Evolutionary conservation across 1,140 invertebrate genomes (phyloP).

Genomic region (Phthorimaea operculella): DNA sequence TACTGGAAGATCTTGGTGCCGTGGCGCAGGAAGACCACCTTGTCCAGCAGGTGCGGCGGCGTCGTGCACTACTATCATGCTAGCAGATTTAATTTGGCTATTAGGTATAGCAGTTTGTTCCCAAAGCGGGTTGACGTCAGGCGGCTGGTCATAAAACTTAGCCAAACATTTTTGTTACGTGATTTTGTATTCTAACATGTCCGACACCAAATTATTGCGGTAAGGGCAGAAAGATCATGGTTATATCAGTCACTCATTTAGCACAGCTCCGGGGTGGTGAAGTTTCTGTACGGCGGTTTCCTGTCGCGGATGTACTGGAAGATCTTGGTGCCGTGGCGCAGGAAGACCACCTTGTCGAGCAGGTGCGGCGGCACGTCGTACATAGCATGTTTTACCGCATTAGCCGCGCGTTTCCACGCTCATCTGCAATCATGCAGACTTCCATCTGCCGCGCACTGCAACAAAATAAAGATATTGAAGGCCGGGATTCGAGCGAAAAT

Average conservation of each 20-base stretch:
- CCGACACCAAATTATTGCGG: too few species aligned
- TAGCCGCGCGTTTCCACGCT: conserved; percentile 53
- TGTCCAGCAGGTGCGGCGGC: conserved; percentile 72
- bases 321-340: conserved; percentile 78
- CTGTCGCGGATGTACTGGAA: conserved; percentile 82
- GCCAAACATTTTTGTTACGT: too few species aligned
- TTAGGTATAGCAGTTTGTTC: too few species aligned
- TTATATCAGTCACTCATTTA: conserved; percentile 70
- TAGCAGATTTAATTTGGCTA: too few species aligned
- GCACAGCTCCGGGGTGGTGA: conserved; percentile 74
- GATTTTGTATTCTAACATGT: too few species aligned
- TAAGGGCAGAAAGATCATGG: too few species aligned
- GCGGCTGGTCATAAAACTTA: too few species aligned
- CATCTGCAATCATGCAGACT: conserved; percentile 59
- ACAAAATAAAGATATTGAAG: too few species aligned
- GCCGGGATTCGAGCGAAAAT: too few species aligned
- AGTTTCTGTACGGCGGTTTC: conserved; percentile 77
- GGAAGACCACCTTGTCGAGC: conserved; percentile 79
- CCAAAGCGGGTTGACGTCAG: too few species aligned
- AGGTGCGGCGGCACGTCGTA: conserved; percentile 73
- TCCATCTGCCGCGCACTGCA: conserved; percentile 54
- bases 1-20: conserved; percentile 82
- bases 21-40: conserved; percentile 80
- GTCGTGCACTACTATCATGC: conserved; percentile 33
- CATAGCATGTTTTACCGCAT: too few species aligned